Evolutionary conservation across 2,888 invertebrate species (phyloP).

Genomic region (Epirrhoe alternata): DNA sequence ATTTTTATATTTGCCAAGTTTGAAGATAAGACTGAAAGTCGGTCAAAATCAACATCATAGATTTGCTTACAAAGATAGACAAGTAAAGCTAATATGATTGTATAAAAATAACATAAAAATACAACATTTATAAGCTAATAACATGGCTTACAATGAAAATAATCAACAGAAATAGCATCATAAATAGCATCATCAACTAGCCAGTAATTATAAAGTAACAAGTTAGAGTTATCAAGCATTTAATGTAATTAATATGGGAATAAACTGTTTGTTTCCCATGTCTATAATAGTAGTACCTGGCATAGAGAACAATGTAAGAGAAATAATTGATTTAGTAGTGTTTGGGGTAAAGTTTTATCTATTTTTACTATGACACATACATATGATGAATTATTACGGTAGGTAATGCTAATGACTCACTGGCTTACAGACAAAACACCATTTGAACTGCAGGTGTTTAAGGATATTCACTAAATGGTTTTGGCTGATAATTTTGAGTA

Average conservation of each 20-base stretch:
- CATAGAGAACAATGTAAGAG: not conserved
- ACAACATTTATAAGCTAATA: no score
- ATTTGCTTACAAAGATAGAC: no score
- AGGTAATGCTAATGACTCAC: not conserved
- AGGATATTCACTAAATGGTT: not conserved
- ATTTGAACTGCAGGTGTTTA: not conserved
- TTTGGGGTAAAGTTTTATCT: not conserved
- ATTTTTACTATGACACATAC: not conserved
- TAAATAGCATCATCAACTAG: not conserved
- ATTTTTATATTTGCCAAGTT: no score
- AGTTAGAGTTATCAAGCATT: not conserved
- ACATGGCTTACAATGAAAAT: not conserved
- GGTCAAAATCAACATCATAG: no score
- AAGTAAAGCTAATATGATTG: no score
- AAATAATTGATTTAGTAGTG: not conserved
- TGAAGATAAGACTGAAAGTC: no score
- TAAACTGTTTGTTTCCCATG: constrained; percentile 2
- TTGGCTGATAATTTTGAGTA: not conserved
- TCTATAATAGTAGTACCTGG: not conserved
- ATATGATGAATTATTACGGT: not conserved
- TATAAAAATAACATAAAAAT: no score
- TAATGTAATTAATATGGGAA: not conserved
- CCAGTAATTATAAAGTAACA: not conserved
- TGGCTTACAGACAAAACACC: not conserved
- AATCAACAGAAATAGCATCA: not conserved